Percentiles rank a stretch among this genome's conserved stretches.
Evolutionary conservation across 1,140 invertebrate species (phyloP).

Genomic region (Drosophila albomicans): DNA sequence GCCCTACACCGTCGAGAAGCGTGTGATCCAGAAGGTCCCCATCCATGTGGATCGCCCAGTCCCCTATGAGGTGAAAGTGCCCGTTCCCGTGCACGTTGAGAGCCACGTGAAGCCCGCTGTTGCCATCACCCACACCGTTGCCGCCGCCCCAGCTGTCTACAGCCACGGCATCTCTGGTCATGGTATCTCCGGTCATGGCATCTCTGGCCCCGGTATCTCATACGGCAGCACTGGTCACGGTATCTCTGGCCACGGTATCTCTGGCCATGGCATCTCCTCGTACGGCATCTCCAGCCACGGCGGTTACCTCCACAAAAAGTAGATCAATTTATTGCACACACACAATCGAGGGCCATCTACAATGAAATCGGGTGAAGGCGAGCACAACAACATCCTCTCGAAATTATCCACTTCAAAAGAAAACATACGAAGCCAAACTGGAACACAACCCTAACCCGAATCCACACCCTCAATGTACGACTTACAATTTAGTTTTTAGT

Average conservation of each 20-base stretch:
- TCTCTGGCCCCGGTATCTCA: conserved; percentile 40
- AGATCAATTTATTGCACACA: conserved; percentile 61
- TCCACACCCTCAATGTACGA: conserved; percentile 66
- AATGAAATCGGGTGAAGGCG: conserved; percentile 67
- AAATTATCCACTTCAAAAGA: conserved; percentile 49
- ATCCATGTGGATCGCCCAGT: conserved; percentile 86
- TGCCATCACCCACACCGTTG: conserved; percentile 63
- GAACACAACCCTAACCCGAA: conserved; percentile 27
- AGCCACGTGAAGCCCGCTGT: conserved; percentile 72
- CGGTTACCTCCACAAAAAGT: conserved; percentile 83
- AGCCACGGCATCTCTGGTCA: conserved; percentile 60
- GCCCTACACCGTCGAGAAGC: conserved; percentile 87
- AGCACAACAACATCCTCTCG: conserved; percentile 58
- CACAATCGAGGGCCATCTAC: conserved; percentile 61
- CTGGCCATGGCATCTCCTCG: conserved; percentile 62
- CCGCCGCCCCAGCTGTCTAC: conserved; percentile 51
- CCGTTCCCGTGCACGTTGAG: conserved; percentile 87
- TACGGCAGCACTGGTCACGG: conserved; percentile 42
- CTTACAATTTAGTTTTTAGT: conserved; percentile 83
- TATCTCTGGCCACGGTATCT: conserved; percentile 60
- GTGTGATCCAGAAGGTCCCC: conserved; percentile 85
- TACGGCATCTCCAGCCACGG: conserved; percentile 71
- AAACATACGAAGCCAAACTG: conserved; percentile 11
- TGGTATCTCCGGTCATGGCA: conserved; percentile 38
- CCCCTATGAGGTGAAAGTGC: conserved; percentile 87